phyloP scores from a whole-genome alignment of 2,888 invertebrate genomes.

The Drosophila paracracens region DNA sequence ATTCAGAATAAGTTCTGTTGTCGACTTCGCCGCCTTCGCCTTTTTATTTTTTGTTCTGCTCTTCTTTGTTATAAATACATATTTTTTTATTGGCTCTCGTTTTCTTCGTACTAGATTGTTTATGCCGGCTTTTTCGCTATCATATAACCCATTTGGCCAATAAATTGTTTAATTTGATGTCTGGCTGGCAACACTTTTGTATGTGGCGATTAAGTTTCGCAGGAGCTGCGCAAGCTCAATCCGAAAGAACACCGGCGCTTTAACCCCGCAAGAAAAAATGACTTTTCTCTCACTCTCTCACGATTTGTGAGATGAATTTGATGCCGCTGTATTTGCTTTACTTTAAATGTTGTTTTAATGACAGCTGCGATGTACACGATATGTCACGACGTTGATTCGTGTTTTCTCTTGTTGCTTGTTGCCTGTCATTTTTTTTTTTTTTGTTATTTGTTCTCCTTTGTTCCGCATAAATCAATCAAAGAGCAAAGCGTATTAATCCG shows the following conservation, averaged over 20 bases:
- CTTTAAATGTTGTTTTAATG: conserved; percentile 71
- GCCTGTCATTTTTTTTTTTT: neutral
- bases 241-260: neutral
- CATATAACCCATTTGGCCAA: conserved; percentile 19
- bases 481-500: conserved; percentile 19
- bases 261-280: neutral
- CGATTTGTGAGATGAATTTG: conserved; percentile 41
- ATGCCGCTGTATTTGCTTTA: conserved; percentile 47
- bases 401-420: neutral
- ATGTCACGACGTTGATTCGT: conserved; percentile 3
- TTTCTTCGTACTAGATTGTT: conserved; percentile 6
- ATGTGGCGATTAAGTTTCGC: neutral
- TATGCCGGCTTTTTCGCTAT: conserved; percentile 16
- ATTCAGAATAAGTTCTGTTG: conserved; percentile 9
- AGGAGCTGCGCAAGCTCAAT: neutral
- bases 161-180: conserved; percentile 6
- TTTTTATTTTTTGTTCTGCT: neutral
- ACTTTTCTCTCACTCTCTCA: neutral
- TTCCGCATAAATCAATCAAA: conserved; percentile 39
- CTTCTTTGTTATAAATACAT: neutral
- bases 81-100: neutral
- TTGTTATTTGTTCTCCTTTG: conserved; percentile 1
- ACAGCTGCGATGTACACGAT: conserved; percentile 54
- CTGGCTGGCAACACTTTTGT: neutral
- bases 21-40: neutral